These are phyloP conservation scores for Eonycteris spelaea DNA, from an alignment of 2,113 vertebrate species.

Conservation along the genomic window DNA sequence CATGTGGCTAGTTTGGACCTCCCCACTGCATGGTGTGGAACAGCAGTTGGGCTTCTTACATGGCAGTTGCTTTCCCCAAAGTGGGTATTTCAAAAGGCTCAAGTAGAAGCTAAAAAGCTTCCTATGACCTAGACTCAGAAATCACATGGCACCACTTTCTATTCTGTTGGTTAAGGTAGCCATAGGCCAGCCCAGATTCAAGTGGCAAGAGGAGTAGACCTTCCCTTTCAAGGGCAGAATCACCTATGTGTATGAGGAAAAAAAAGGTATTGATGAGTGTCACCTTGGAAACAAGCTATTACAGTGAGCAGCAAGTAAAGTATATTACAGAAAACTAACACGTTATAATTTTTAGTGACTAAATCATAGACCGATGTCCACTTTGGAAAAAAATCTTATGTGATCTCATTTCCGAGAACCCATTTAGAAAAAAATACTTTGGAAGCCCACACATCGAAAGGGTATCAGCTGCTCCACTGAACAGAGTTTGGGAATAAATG, in stretches of 20 bases:
- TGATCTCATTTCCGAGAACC: not conserved
- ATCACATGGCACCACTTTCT: not conserved
- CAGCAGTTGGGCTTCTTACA: not conserved
- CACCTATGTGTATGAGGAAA: not conserved
- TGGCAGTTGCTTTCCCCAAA: not conserved
- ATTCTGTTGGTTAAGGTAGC: not conserved
- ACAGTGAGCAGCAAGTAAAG: not conserved
- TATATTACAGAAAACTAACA: not conserved
- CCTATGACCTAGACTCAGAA: not conserved
- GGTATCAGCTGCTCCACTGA: not conserved
- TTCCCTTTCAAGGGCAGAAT: not conserved
- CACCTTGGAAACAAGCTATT: not conserved
- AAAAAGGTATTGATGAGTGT: not conserved
- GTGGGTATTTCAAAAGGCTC: not conserved
- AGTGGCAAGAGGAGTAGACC: not conserved
- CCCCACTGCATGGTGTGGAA: not conserved
- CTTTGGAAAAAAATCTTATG: not conserved
- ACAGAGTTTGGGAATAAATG: not conserved
- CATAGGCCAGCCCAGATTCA: not conserved
- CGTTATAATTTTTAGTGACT: not conserved
- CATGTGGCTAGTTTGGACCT: not conserved
- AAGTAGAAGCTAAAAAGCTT: not conserved
- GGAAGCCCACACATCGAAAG: not conserved
- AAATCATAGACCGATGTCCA: not conserved
- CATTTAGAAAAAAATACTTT: not conserved